Percentiles rank a stretch among this genome's conserved stretches.
These are phyloP conservation scores for Tragopan temminckii DNA, from an alignment of 2,797 vertebrate species.

Conservation along the genomic window DNA sequence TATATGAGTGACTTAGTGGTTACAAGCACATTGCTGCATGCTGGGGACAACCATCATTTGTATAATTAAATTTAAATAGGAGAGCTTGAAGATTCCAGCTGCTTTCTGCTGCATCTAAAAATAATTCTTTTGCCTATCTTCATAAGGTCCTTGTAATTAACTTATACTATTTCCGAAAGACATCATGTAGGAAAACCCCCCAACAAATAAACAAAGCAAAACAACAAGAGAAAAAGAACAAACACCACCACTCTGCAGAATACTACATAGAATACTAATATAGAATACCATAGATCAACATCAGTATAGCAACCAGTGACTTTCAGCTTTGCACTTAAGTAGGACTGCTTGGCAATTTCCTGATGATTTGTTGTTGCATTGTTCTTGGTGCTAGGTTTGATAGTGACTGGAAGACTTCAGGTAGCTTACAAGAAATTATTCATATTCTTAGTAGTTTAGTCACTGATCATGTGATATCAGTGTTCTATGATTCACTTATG, in stretches of 20 bases:
- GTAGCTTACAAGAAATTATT: constrained; percentile 33
- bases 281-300: background rate
- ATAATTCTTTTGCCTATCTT: background rate
- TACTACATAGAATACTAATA: background rate
- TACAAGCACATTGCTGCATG: background rate
- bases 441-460: constrained; percentile 27
- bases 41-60: background rate
- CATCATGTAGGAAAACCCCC: background rate
- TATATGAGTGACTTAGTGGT: background rate
- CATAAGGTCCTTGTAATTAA: background rate
- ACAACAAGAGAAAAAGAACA: background rate
- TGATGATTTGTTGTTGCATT: background rate
- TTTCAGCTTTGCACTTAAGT: background rate
- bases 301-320: background rate
- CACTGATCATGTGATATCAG: constrained; percentile 34
- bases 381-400: constrained; percentile 8
- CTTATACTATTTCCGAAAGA: background rate
- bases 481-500: constrained; percentile 53
- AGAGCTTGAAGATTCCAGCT: background rate
- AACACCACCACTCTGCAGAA: background rate
- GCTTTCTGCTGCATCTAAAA: background rate
- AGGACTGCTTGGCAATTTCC: background rate
- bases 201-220: background rate
- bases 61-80: background rate
- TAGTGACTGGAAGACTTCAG: background rate